Percentiles rank a stretch among this genome's conserved stretches.
phyloP scores from a whole-genome alignment of 2,113 vertebrate genomes.

The Pongo abelii region DNA sequence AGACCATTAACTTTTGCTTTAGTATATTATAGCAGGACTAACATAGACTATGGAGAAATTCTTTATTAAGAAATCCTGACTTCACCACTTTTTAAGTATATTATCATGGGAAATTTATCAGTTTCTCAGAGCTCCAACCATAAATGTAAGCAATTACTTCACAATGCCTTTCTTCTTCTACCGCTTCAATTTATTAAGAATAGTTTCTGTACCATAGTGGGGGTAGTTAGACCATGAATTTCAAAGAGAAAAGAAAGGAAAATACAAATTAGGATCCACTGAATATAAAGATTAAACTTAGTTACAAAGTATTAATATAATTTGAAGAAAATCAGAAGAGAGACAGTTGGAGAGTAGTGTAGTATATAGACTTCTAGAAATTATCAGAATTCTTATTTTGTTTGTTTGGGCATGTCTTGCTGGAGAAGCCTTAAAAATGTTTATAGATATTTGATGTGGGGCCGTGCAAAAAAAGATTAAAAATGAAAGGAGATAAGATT shows the following conservation, averaged over 20 bases:
- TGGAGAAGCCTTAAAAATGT: not conserved
- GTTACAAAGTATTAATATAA: not conserved
- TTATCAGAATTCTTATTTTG: not conserved
- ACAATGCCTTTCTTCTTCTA: not conserved
- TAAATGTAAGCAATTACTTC: not conserved
- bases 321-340: not conserved
- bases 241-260: not conserved
- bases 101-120: not conserved
- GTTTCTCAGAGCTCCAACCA: not conserved
- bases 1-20: not conserved
- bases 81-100: not conserved
- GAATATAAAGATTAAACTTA: not conserved
- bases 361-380: not conserved
- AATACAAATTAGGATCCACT: not conserved
- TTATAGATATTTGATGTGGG: not conserved
- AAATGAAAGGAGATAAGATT: constrained; percentile 17
- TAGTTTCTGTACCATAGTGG: not conserved
- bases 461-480: not conserved
- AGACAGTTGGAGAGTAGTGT: not conserved
- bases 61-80: not conserved
- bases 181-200: not conserved
- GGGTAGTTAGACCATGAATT: not conserved
- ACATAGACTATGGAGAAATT: not conserved
- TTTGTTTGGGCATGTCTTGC: not conserved
- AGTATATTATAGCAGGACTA: not conserved